phyloP scores from a whole-genome alignment of 2,113 vertebrate species.

The Empidonax traillii region DNA sequence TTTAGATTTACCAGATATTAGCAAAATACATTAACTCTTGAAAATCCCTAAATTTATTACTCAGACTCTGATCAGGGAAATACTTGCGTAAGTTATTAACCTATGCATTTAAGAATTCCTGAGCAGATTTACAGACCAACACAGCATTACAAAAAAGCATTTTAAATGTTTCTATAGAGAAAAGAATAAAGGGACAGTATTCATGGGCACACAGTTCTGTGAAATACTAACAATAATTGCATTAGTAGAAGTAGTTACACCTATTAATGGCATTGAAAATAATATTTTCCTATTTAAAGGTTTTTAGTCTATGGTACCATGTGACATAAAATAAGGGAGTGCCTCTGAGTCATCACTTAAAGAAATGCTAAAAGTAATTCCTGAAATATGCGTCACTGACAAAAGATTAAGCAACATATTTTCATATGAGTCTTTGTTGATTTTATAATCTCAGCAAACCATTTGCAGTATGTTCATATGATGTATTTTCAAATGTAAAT shows the following conservation, averaged over 20 bases:
- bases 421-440: neutral
- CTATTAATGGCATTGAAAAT: neutral
- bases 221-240: neutral
- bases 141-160: neutral
- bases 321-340: neutral
- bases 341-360: neutral
- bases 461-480: neutral
- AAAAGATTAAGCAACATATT: neutral
- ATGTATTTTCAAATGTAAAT: neutral
- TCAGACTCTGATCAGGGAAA: neutral
- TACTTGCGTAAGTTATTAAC: neutral
- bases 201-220: neutral
- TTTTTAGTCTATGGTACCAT: neutral
- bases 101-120: neutral
- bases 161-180: neutral
- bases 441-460: neutral
- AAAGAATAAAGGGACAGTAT: neutral
- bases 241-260: neutral
- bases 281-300: neutral
- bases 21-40: neutral
- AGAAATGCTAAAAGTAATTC: neutral
- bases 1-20: neutral
- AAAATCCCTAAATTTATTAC: neutral
- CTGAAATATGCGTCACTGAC: neutral
- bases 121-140: neutral